Conservation (phyloP, 2,888 invertebrate species). For the Gandaritis pyraliata region DNA sequence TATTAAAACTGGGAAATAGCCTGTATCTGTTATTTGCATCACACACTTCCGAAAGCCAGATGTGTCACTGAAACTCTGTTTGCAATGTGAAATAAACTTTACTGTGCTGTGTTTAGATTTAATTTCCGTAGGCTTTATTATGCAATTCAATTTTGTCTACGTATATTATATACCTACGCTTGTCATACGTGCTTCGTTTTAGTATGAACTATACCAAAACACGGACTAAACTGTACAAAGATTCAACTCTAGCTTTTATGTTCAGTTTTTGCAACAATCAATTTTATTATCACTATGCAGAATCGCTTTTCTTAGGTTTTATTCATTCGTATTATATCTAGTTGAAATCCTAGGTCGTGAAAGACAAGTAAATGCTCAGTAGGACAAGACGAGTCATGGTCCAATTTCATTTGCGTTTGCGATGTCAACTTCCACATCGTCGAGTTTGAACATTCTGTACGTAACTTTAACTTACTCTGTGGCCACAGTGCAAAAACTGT, state of each 20-base stretch:
- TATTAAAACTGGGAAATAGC: slow-evolving; percentile 48
- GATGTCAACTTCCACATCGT: not conserved
- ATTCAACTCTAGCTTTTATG: no score
- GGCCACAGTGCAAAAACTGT: slow-evolving; percentile 52
- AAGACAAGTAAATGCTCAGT: no score
- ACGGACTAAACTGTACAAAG: no score
- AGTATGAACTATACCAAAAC: not conserved
- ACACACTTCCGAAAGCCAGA: slow-evolving; percentile 38
- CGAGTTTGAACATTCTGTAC: no score
- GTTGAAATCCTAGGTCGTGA: no score
- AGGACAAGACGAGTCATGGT: no score
- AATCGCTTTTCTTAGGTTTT: no score
- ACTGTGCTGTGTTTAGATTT: not conserved
- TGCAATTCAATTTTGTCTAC: not conserved
- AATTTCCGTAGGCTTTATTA: not conserved
- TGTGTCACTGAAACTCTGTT: slow-evolving; percentile 1
- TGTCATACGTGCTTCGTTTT: not conserved
- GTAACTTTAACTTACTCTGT: not conserved
- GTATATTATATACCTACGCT: not conserved
- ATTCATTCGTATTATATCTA: no score
- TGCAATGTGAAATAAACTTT: slow-evolving; percentile 1
- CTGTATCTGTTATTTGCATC: slow-evolving; percentile 53
- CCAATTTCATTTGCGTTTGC: no score
- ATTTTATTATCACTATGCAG: no score
- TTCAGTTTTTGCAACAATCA: no score